Evolutionary conservation across 64 coral and sea anemone species (phyloP).

Genomic region (Stichodactyla helianthus): DNA sequence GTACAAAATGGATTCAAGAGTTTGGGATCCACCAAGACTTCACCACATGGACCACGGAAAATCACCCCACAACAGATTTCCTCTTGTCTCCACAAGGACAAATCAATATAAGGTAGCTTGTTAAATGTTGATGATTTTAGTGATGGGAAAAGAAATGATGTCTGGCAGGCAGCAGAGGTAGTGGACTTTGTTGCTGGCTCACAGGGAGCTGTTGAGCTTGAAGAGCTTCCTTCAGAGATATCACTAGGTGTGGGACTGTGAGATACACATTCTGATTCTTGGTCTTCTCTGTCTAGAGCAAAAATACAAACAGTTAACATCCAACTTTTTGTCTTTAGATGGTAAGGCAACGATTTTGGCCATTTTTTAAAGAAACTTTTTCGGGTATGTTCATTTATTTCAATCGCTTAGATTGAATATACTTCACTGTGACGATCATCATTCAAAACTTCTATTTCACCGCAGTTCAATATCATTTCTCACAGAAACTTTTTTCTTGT

Average conservation of each 20-base stretch:
- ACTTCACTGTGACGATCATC: too few species aligned
- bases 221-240: constrained; percentile 63
- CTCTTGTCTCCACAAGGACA: constrained; percentile 91
- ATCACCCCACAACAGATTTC: constrained; percentile 98
- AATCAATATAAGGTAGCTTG: constrained; percentile 92
- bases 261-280: constrained; percentile 45
- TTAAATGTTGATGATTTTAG: constrained; percentile 50
- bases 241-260: constrained; percentile 81
- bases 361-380: too few species aligned
- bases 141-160: constrained; percentile 85
- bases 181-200: not conserved
- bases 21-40: constrained; percentile 95
- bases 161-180: constrained; percentile 87
- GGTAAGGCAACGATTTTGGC: not conserved
- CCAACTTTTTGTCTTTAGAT: not conserved
- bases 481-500: too few species aligned
- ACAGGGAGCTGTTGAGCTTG: constrained; percentile 1
- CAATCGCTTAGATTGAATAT: too few species aligned
- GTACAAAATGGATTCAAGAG: constrained; percentile 85
- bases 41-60: constrained; percentile 89
- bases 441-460: too few species aligned
- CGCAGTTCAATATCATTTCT: too few species aligned
- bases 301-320: not conserved
- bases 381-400: too few species aligned
- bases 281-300: not conserved